Evolutionary conservation across 2,113 vertebrate species (phyloP).

Genomic region (Ovibos moschatus): DNA sequence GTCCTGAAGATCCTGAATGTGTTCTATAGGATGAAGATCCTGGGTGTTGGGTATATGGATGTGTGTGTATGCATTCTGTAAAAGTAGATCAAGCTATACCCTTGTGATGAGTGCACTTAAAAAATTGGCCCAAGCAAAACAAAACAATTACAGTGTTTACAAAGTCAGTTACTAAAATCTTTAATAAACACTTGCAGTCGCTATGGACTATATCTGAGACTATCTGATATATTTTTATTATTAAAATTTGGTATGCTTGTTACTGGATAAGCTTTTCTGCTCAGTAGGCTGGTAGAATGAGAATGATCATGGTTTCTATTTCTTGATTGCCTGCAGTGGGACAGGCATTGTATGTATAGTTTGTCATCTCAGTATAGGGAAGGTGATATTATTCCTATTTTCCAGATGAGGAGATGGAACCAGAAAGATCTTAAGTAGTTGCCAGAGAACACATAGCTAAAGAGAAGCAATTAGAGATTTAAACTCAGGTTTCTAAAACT

Average conservation of each 20-base stretch:
- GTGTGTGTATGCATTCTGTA: not conserved
- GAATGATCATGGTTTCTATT: not conserved
- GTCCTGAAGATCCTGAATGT: not conserved
- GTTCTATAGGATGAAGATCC: not conserved
- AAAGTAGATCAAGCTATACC: not conserved
- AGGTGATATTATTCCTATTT: not conserved
- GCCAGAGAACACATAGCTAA: not conserved
- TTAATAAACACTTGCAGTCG: not conserved
- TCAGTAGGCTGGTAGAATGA: not conserved
- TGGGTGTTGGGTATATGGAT: not conserved
- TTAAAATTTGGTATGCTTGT: not conserved
- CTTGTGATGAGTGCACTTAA: not conserved
- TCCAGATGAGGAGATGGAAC: not conserved
- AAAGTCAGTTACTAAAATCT: not conserved
- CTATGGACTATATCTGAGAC: not conserved
- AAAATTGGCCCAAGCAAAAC: not conserved
- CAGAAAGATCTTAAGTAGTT: not conserved
- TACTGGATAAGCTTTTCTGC: not conserved
- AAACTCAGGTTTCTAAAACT: not conserved
- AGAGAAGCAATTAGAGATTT: not conserved
- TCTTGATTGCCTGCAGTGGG: not conserved
- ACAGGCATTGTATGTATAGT: not conserved
- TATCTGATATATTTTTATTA: not conserved
- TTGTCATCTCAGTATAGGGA: not conserved
- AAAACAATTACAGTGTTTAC: not conserved